Evolutionary conservation across 2,113 vertebrate species (phyloP), one percentile per base, ranked within the genome.

Genomic region (Anguilla rostrata): DNA sequence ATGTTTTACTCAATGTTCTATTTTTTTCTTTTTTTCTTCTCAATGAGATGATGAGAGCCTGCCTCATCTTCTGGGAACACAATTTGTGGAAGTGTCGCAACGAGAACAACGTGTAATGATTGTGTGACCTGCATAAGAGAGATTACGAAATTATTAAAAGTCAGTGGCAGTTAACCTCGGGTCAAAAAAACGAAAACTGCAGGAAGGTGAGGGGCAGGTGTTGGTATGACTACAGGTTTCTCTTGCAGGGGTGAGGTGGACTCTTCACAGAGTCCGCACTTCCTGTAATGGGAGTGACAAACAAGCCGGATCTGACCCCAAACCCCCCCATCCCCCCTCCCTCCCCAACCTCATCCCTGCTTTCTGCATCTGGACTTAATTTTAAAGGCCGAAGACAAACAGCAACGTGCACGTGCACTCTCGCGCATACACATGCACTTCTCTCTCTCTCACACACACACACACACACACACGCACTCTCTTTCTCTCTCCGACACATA

Each of bases 331-430:
- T 1, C 34, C 34, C 34, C 34, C 34, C 34, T 34, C 34, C 34
- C 46, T 7, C n/a, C 29, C 11, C 82, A 3, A 5, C 46, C 12
- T n/a, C 15, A 29, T 40, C 41, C 26, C 60, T 79, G 63, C 40
- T 39, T 81, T 82, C 39, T 91, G 91, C 93, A 92, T 92, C 92
- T 94, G 93, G 91, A 92, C 87, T 89, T 71, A 88, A 90, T 95
- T 86, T 91, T 22, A 66, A 39, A n/a, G 75, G 29, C 85, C 91
- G 89, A 88, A 92, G 92, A 91, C 90, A 93, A 89, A 85, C 63
- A 49, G 60, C 63, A 49, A 87, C 85, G 53, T 39, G 85, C 29
- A 87, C 66, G 46, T 40, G 88, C 43, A 46, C 60, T 66, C 20
- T 26, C 0, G 1, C 34, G 34, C 34, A 34, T 34, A 34, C 34